Evolutionary conservation across 2,888 invertebrate species (phyloP), one percentile per base, ranked within the genome.

Genomic region (Serrognathus titanus): DNA sequence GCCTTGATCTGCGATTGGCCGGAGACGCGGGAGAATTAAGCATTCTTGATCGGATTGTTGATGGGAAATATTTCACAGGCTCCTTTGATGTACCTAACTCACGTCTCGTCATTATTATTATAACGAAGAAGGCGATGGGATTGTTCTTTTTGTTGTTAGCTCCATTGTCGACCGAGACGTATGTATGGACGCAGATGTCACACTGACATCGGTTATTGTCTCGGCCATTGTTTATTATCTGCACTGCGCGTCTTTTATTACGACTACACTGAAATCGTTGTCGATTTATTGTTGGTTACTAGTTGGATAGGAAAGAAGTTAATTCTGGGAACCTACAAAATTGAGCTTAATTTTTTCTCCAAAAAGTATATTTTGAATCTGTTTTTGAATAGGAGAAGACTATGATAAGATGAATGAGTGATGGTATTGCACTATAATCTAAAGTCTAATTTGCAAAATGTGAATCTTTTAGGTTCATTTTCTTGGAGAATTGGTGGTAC

Each of bases 21-120:
- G 54, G 56, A 52, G 49, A 55, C 51, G 51, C 58, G 51, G 43
- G 51, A 45, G 64, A 63, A 64, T 64, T 62, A 59, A 62, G 63
- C 63, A 63, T 66, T 66, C 66, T 63, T 63, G 62, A 64, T 64
- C 64, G 61, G 63, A 64, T 63, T 62, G 62, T 63, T 62, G 61
- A 61, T 61, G 61, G 61, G 63, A 63, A 66, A 66, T 66, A 63
- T 62, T 63, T 63, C 63, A 65, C 63, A 57, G 61, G 51, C 59
- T 63, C 53, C 58, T 65, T 64, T 60, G 57, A 59, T 60, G 53
- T 59, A 53, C 49, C 53, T 46, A 58, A 56, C 51, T 59, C 55
- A 51, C 55, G 55, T 47, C 46, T 53, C 57, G 55, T 54, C 60
- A 60, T 60, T 58, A 60, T 51, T 58, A 51, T 59, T 53, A 58